These are phyloP conservation scores for Sternarchorhynchus goeldii DNA, from an alignment of 2,797 vertebrate genomes.

Conservation along the genomic window DNA sequence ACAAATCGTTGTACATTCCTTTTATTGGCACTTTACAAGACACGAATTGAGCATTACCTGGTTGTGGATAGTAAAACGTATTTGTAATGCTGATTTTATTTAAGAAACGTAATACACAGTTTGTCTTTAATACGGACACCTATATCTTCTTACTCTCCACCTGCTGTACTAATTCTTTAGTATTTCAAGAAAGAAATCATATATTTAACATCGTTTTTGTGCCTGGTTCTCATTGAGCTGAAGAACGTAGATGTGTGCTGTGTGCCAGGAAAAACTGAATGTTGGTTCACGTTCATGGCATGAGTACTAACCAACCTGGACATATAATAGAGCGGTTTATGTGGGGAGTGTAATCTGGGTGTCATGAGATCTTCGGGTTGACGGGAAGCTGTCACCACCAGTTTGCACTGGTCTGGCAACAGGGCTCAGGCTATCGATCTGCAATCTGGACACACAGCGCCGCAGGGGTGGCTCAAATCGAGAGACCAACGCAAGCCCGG, in stretches of 20 bases:
- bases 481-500: constrained; percentile 40
- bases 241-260: neutral
- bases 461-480: constrained; percentile 64
- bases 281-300: neutral
- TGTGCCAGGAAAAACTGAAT: neutral
- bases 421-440: constrained; percentile 75
- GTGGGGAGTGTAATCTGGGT: constrained; percentile 31
- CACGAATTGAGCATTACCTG: too few species aligned
- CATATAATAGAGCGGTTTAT: constrained; percentile 35
- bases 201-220: too few species aligned
- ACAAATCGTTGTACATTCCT: too few species aligned
- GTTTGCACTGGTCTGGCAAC: constrained; percentile 61
- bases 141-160: too few species aligned
- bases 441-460: constrained; percentile 64
- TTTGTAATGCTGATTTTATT: too few species aligned
- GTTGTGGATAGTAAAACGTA: too few species aligned
- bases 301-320: constrained; percentile 18
- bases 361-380: constrained; percentile 62
- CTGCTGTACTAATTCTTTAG: too few species aligned
- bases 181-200: too few species aligned
- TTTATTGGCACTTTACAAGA: too few species aligned
- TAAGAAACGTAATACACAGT: too few species aligned
- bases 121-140: too few species aligned
- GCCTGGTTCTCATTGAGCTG: neutral
- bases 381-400: constrained; percentile 57